These are phyloP conservation scores for Lethenteron camtschaticum DNA, from an alignment of 2,113 vertebrate species.

Conservation along the genomic window DNA sequence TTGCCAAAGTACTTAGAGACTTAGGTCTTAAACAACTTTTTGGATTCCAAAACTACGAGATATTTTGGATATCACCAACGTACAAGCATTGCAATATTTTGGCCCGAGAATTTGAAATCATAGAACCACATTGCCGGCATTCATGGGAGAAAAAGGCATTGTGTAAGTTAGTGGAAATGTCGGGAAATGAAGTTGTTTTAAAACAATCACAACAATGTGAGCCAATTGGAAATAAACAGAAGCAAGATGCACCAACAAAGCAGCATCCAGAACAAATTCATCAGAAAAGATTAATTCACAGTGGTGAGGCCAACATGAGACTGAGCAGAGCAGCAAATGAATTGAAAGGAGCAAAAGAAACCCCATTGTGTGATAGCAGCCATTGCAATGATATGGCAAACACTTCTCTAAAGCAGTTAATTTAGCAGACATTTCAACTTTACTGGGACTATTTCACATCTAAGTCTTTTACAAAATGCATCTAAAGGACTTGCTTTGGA, in stretches of 20 bases:
- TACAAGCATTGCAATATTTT: slow-evolving; percentile 13
- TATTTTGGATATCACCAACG: slow-evolving; percentile 11
- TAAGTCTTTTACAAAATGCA: slow-evolving; percentile 15
- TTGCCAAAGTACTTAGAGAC: slow-evolving; percentile 12
- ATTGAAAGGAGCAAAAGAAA: slow-evolving; percentile 12
- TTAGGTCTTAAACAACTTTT: slow-evolving; percentile 11
- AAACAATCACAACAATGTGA: slow-evolving; percentile 8
- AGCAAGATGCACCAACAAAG: not conserved
- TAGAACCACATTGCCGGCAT: slow-evolving; percentile 8
- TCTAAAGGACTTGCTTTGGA: slow-evolving; percentile 24
- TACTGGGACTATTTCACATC: slow-evolving; percentile 10
- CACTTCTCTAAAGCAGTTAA: slow-evolving; percentile 12
- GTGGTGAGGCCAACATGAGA: slow-evolving; percentile 5
- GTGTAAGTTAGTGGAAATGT: slow-evolving; percentile 10
- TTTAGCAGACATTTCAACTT: not conserved
- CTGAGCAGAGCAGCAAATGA: slow-evolving; percentile 13
- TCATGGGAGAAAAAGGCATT: slow-evolving; percentile 13
- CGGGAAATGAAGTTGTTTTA: not conserved
- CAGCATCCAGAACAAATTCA: slow-evolving; percentile 5
- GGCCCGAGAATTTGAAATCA: slow-evolving; percentile 11
- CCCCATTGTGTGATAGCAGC: not conserved
- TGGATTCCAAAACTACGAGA: slow-evolving; percentile 15
- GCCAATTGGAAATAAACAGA: slow-evolving; percentile 3
- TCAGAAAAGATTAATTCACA: not conserved
- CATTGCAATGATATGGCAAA: not conserved